Evolutionary conservation across 23 tunicate genomes (phyloP).

Genomic region (Styela plicata): DNA sequence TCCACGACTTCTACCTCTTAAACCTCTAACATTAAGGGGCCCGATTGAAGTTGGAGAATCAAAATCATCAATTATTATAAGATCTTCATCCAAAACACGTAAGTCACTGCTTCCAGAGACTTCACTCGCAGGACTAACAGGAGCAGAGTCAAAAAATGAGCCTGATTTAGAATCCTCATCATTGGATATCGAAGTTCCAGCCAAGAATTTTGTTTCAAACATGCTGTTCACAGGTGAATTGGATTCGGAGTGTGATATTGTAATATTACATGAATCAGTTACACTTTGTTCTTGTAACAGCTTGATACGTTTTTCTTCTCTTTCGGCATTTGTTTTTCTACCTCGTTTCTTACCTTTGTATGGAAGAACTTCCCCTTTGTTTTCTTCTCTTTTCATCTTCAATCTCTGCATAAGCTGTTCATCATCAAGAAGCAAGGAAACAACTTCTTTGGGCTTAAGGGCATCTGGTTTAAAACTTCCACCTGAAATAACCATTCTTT

Average conservation of each 20-base stretch:
- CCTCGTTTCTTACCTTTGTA: constrained; percentile 40
- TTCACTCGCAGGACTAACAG: constrained; percentile 19
- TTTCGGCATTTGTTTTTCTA: constrained; percentile 33
- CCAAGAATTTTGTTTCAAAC: constrained; percentile 10
- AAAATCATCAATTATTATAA: constrained; percentile 32
- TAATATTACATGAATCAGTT: constrained; percentile 4
- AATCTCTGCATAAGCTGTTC: constrained; percentile 45
- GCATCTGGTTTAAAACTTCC: constrained; percentile 49
- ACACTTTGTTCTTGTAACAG: constrained; percentile 9
- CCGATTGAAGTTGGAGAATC: neutral
- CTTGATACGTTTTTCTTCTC: constrained; percentile 34
- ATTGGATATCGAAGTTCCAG: neutral
- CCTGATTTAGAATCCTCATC: constrained; percentile 11
- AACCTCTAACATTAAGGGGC: no score
- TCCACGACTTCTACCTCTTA: neutral
- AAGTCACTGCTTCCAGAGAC: constrained; percentile 14
- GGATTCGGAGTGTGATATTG: constrained; percentile 11
- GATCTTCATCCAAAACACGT: constrained; percentile 14
- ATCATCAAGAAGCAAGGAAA: constrained; percentile 70
- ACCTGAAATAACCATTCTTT: constrained; percentile 74
- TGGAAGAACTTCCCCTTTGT: constrained; percentile 19
- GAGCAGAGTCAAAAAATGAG: constrained; percentile 17
- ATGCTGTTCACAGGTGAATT: constrained; percentile 1
- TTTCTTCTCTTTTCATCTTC: constrained; percentile 27
- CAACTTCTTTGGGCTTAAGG: constrained; percentile 68